Evolutionary conservation across 2,113 vertebrate species (phyloP).

Genomic region (Uropsilus gracilis): DNA sequence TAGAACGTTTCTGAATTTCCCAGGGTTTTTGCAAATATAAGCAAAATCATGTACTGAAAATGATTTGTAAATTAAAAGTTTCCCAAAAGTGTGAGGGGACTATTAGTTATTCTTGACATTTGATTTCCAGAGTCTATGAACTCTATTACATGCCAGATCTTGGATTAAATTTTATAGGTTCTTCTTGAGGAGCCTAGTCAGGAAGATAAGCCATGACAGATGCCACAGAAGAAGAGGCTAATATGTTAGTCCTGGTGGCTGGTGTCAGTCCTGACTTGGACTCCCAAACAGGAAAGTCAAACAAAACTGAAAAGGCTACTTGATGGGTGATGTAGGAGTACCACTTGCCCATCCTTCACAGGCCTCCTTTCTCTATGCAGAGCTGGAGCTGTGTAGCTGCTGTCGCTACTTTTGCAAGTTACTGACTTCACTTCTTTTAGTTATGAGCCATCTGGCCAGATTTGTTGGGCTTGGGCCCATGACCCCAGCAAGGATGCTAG

Average conservation of each 20-base stretch:
- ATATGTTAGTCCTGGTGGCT: neutral
- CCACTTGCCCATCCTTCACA: too few relatives aligned
- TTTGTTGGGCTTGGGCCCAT: neutral
- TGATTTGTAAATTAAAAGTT: neutral
- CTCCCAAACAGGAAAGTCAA: neutral
- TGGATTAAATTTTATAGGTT: neutral
- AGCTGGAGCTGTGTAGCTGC: neutral
- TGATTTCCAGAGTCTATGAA: neutral
- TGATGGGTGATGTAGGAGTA: neutral
- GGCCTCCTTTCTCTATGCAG: neutral
- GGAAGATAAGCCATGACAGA: neutral
- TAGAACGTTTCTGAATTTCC: slow-evolving; percentile 12
- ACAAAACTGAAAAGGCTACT: neutral
- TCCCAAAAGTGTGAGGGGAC: neutral
- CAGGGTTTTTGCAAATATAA: neutral
- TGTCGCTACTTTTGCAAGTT: too few relatives aligned
- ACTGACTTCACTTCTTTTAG: neutral
- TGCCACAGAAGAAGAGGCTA: neutral
- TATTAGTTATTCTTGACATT: neutral
- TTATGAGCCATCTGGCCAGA: neutral
- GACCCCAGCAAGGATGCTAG: neutral
- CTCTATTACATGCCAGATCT: neutral
- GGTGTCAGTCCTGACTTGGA: neutral
- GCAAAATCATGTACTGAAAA: neutral
- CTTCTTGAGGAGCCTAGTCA: neutral